A percentile compares a stretch with the other conserved stretches of the same genome.
Evolutionary conservation across 2,797 vertebrate species (phyloP).

Genomic region (Neomorphus geoffroyi): DNA sequence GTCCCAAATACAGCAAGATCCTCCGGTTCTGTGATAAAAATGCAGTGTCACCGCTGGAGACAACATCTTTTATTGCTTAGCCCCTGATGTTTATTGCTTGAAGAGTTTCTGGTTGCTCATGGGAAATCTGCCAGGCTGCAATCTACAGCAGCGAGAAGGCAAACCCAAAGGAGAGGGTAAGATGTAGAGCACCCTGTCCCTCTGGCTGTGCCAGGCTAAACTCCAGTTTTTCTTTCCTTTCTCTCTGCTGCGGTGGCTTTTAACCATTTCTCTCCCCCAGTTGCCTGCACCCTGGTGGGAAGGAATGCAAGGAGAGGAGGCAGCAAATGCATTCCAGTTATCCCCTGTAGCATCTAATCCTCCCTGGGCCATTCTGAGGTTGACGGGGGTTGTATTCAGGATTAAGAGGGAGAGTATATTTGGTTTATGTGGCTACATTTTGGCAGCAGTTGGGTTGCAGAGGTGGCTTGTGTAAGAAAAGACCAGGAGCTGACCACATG

Average conservation of each 20-base stretch:
- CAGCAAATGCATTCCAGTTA: neutral
- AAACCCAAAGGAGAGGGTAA: neutral
- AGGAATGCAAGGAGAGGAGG: neutral
- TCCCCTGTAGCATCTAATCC: neutral
- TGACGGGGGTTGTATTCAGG: neutral
- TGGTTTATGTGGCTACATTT: neutral
- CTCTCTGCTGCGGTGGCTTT: neutral
- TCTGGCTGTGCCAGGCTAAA: neutral
- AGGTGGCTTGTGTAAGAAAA: neutral
- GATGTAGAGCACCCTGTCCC: neutral
- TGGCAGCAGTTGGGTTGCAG: neutral
- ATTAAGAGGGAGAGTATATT: neutral
- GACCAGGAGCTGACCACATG: neutral
- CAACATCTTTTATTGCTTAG: neutral
- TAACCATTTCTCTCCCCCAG: neutral
- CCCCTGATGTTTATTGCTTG: neutral
- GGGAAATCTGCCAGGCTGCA: neutral
- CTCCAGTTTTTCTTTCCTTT: neutral
- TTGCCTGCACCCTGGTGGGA: neutral
- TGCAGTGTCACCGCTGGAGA: neutral
- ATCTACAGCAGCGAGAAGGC: neutral
- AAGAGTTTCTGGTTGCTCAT: neutral
- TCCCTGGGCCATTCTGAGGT: neutral
- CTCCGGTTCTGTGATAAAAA: neutral
- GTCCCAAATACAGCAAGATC: neutral